These are phyloP conservation scores for Microdon myrmicae DNA, from an alignment of 2,888 invertebrate genomes.

Conservation along the genomic window DNA sequence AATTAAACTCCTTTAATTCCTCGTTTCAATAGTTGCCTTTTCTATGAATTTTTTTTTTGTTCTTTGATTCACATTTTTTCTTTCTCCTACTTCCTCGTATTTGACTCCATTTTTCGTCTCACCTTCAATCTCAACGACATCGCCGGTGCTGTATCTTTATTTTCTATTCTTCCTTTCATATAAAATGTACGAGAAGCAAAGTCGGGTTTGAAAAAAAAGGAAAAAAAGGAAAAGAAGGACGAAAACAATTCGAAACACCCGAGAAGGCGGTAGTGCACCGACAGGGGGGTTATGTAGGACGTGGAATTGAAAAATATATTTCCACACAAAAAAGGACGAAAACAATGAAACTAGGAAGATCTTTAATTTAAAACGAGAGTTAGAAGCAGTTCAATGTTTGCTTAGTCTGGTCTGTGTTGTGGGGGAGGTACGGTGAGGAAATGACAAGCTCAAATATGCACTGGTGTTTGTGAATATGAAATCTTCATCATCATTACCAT, in stretches of 20 bases:
- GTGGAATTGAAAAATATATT: conserved; percentile 4
- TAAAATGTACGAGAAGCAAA: conserved; percentile 14
- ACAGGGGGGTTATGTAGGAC: conserved; percentile 40
- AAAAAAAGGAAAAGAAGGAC: not conserved
- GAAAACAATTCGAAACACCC: too few relatives aligned
- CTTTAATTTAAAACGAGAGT: conserved; percentile 21
- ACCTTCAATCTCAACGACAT: too few relatives aligned
- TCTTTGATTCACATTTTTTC: too few relatives aligned
- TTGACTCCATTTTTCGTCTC: too few relatives aligned
- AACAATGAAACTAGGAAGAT: conserved; percentile 8
- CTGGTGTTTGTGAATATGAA: conserved; percentile 10
- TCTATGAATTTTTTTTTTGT: too few relatives aligned
- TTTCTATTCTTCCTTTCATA: conserved; percentile 17
- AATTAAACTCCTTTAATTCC: conserved; percentile 38
- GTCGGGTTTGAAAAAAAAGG: not conserved
- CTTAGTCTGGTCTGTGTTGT: too few relatives aligned
- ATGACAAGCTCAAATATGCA: too few relatives aligned
- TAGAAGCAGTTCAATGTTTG: too few relatives aligned
- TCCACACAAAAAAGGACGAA: not conserved
- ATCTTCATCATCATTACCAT: conserved; percentile 40
- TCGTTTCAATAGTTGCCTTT: conserved; percentile 31
- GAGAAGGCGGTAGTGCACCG: not conserved
- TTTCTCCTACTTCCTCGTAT: too few relatives aligned
- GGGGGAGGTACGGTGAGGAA: too few relatives aligned
- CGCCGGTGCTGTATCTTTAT: conserved; percentile 11